Base-by-base conservation (phyloP, 64 coral and sea anemone genomes). In the Actinia equina region DNA sequence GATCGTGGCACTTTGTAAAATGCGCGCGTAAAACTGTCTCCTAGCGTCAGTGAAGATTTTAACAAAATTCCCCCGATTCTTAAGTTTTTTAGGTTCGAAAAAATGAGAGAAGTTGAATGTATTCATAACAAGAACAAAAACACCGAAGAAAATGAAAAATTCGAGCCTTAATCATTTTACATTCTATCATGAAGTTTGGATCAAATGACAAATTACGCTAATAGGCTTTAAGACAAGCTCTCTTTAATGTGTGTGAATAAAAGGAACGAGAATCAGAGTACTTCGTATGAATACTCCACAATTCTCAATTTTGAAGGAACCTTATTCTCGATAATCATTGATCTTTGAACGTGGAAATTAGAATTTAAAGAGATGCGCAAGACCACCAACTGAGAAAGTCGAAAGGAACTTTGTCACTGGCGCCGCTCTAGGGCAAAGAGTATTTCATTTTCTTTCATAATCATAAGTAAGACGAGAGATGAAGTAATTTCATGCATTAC, bases 91-190 rank as follows among this genome's bases (percentile, higher is more conserved):
- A 23, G 8, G 5, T 11, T 41, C 27, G 11, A 11, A 26, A 74
- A 37, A 30, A 41, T 74, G 37, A 12, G 6, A 41, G 69, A 42
- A 74, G 41, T 74, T 74, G 26, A 74, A 16, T 74, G 69, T 41
- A 41, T 74, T 30, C 7, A 30, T 74, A 74, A 74, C 69, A 74
- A 74, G n/a, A 41, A 74, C 69, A 74, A 74, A 74, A 74, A 74
- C 69, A 74, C 69, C 69, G 12, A 74, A 30, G 15, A 16, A 57
- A 57, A 57, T 12, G 15, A 57, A 57, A 57, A 41, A 14, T 3
- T 8, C n/a, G 5, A 26, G 2, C 2, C 3, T 26, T 74, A 25
- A 65, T 74, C 0, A 74, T 74, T 74, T 41, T 41, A 27, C 11
- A 37, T 74, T 25, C 22, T 69, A 69, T 69, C 20, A 69, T 74